Percentiles rank a stretch among this genome's conserved stretches.
Conservation (phyloP, 2,888 invertebrate species). For the Hirtodrosophila confusa region DNA sequence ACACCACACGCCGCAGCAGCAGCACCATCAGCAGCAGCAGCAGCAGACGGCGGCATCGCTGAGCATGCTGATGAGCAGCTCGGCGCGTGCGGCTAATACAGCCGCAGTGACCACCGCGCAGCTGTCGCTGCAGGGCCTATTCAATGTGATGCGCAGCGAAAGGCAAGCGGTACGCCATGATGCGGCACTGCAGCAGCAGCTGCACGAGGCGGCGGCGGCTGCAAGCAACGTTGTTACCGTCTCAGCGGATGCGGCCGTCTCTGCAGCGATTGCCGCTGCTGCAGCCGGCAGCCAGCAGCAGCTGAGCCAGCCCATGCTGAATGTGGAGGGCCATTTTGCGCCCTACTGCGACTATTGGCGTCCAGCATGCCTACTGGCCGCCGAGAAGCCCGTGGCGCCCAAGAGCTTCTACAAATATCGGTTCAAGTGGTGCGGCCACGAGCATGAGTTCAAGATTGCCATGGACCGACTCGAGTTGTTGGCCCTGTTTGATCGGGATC, state of each 20-base stretch:
- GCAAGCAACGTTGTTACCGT: slow-evolving; percentile 8
- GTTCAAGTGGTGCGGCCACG: slow-evolving; percentile 80
- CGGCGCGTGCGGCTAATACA: slow-evolving; percentile 43
- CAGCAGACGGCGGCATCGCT: slow-evolving; percentile 34
- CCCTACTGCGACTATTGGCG: slow-evolving; percentile 84
- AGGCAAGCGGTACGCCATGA: slow-evolving; percentile 58
- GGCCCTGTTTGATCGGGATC: slow-evolving; percentile 96
- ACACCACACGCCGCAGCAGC: slow-evolving; percentile 13
- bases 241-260: slow-evolving; percentile 27
- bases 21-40: slow-evolving; percentile 24
- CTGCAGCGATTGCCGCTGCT: slow-evolving; percentile 32
- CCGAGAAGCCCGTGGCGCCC: slow-evolving; percentile 80
- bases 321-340: slow-evolving; percentile 81
- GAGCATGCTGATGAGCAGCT: slow-evolving; percentile 64
- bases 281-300: slow-evolving; percentile 40
- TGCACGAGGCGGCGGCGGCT: slow-evolving; percentile 45
- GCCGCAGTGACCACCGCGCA: slow-evolving; percentile 30
- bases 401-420: slow-evolving; percentile 84
- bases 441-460: slow-evolving; percentile 88
- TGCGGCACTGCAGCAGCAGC: slow-evolving; percentile 54
- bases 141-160: slow-evolving; percentile 79
- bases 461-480: slow-evolving; percentile 96
- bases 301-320: slow-evolving; percentile 74
- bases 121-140: slow-evolving; percentile 80
- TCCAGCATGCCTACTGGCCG: slow-evolving; percentile 80